Evolutionary conservation across 2,888 invertebrate species (phyloP), one percentile per base, ranked within the genome.

Genomic region (Drosophila sordidula): DNA sequence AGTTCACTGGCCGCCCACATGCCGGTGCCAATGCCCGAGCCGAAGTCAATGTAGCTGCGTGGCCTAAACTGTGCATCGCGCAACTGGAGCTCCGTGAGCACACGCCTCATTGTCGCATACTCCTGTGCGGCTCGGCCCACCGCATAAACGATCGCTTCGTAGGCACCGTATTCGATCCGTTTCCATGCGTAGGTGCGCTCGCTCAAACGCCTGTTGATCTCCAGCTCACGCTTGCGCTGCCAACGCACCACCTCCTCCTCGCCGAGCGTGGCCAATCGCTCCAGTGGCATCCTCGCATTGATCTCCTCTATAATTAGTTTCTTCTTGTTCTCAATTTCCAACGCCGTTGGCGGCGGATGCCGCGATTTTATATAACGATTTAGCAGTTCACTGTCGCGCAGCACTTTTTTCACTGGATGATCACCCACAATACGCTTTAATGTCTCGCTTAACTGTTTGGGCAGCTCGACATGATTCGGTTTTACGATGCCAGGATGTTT

Each of bases 1-100:
- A 94, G 93, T 4, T 93, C 91, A 81, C 95, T 95, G 0, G 95
- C 95, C 0, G 97, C 98, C 98, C 98, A 98, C 56, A 95, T 94
- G 0, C 95, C 96, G 0, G 97, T 96, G 0, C 98, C 98, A 4
- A 97, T 93, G 0, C 99, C 99, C 5, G 98, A 97, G 0, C 98
- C 99, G 91, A 97, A 98, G 93, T 99, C 98, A 80, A 98, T 96
- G 75, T 97, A 94, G 52, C 94, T 94, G 63, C 94, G 93, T 0
- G 98, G 98, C 63, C 93, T 93, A 90, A 96, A 98, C 16, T 94
- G 91, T 0, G 93, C 93, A 90, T 95, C 93, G 55, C 95, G 93
- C 39, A 90, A 90, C 51, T 93, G 92, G 56, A 98, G 95, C 93
- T 98, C 98, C 44, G 94, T 93, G 41, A 98, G 94, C 51, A 98